Evolutionary conservation across 2,113 vertebrate species (phyloP).

Genomic region (Ploceus nigricollis): DNA sequence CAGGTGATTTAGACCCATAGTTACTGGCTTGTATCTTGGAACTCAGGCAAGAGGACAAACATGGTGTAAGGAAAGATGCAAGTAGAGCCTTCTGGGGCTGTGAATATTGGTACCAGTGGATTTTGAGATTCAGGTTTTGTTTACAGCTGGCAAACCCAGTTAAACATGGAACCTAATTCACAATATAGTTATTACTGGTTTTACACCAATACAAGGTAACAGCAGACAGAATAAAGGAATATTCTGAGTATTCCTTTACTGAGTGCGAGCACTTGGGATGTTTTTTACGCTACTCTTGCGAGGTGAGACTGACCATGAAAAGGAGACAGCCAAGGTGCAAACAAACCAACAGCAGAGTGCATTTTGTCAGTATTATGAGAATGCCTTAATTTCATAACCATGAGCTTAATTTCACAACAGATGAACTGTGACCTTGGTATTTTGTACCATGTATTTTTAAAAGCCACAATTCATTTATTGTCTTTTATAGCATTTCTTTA

Average conservation of each 20-base stretch:
- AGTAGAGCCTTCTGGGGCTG: not conserved
- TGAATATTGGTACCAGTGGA: not conserved
- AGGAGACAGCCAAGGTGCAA: not conserved
- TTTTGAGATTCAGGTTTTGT: not conserved
- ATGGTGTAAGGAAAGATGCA: not conserved
- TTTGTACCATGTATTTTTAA: not conserved
- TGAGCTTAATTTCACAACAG: not conserved
- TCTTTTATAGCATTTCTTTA: not conserved
- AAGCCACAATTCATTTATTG: not conserved
- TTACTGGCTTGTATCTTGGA: not conserved
- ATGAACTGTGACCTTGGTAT: not conserved
- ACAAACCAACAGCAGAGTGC: not conserved
- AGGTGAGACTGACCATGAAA: not conserved
- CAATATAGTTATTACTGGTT: not conserved
- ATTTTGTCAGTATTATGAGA: not conserved
- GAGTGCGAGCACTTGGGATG: not conserved
- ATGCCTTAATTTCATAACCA: not conserved
- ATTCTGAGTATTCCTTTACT: not conserved
- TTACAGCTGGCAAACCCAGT: not conserved
- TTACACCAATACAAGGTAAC: not conserved
- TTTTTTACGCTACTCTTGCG: not conserved
- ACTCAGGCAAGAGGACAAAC: not conserved
- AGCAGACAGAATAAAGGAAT: not conserved
- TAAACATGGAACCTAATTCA: not conserved
- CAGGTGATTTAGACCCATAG: fast-evolving